Base-by-base conservation (phyloP, 2,113 vertebrate species). In the Ophiodon elongatus region DNA sequence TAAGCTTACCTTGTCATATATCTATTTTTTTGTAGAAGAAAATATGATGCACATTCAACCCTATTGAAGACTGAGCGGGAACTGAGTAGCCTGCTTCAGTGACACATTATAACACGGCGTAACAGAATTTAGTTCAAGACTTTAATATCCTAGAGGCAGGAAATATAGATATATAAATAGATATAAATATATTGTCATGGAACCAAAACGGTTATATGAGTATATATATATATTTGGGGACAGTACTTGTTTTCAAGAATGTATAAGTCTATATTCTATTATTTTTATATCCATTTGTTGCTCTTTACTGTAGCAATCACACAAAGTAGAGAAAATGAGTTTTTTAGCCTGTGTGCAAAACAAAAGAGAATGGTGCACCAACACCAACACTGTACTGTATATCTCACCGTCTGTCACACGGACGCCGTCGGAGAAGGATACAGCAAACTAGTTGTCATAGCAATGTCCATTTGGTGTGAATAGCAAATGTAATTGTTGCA, bases 231-330 rank as follows among this genome's bases (percentile, higher is more conserved):
- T 90, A 86, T 93, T 89, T 90, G 85, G 79, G 83, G 76, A 83
- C 70, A 90, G 79, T 86, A 87, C 64, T 85, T 88, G 87, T 92
- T 93, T 89, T 89, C 76, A 84, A 91, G 88, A 92, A 92, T 93
- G 89, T 94, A 89, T 69, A 89, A 88, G 91, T 88, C 90, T 84
- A 87, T 91, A 89, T 90, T 82, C 52, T 91, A 82, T 94, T 92
- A 92, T 94, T 94, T 94, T 94, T 93, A 88, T 94, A 93, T 91
- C 80, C 84, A 92, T 93, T 80, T 92, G 89, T 92, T 91, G 91
- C 91, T 92, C 91, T 94, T 59, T 88, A 89, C 75, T 57, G 90
- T 93, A 95, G 93, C 90, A 79, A 91, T 87, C 87, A 83, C 75
- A 86, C 82, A 82, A 69, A 88, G 57, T 89, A 93, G 88, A 88